Evolutionary conservation across 2,888 invertebrate genomes (phyloP), one percentile per base, ranked within the genome.

Genomic region (Frankliniella fusca): DNA sequence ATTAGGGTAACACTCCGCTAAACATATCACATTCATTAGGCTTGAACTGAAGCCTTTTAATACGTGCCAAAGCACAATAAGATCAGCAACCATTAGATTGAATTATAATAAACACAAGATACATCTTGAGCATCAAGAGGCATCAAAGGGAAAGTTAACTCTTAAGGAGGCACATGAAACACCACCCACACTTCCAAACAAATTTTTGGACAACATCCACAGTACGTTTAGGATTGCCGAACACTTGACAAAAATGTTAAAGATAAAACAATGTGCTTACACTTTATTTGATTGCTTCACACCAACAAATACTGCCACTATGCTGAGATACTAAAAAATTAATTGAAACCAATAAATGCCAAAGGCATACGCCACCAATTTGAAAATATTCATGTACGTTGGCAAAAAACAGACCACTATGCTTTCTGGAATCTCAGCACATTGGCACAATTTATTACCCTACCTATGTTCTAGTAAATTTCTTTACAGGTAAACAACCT

Each of bases 1-100:
- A 54, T 12, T 27, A 76, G 70, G 70, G 27, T 76, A 76, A 76
- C 70, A 76, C 70, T 76, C 70, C 9, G 12, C 70, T 76, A 76
- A 61, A 76, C 70, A 76, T 76, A 76, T 76, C 70, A 76, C 70
- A 76, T 76, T 76, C 70, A 27, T 27, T 23, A 76, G 70, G 27
- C 70, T 76, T 23, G 23, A 76, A n/a, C 12, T 27, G 27, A 23
- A 76, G 70, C 70, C 70, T 27, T 23, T 76, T 27, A 76, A 23
- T n/a, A 70, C 23, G 27, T 76, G 23, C 27, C 70, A 76, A 76
- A 76, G 70, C 70, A 76, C 70, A 27, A 76, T 11, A 76, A 76
- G 70, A 27, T 76, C 70, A 54, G 20, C 54, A 76, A 76, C 70
- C 70, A 23, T 76, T 8, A 27, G 70, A 27, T 76, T 76, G 70